Conservation (phyloP, 2,888 invertebrate genomes). For the Cantharis lateralis region DNA sequence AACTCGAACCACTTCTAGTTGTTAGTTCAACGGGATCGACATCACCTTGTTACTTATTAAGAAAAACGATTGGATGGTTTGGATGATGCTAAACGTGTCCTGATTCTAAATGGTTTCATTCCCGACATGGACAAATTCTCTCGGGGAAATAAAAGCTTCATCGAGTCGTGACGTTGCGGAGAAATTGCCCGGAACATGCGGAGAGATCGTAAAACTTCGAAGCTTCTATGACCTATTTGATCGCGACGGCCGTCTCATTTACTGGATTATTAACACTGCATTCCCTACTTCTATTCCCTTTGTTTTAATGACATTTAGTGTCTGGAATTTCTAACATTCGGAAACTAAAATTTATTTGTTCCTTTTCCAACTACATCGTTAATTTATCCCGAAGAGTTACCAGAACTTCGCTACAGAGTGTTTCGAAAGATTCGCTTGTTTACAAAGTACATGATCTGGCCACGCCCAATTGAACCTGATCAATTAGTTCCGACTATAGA, state of each 20-base stretch:
- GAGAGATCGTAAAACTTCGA: conserved; percentile 47
- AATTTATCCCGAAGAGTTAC: background rate
- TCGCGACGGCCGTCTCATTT: conserved; percentile 49
- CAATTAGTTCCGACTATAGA: background rate
- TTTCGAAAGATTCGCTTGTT: background rate
- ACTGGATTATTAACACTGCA: conserved; percentile 50
- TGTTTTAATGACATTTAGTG: conserved; percentile 28
- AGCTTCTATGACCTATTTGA: conserved; percentile 49
- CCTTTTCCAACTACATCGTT: conserved; percentile 5
- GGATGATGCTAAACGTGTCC: conserved; percentile 52
- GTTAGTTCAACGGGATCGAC: conserved; percentile 8
- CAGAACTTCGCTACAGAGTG: background rate
- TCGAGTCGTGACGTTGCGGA: conserved; percentile 47
- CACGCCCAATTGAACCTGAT: background rate
- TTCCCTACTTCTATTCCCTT: conserved; percentile 25
- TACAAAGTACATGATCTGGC: too few relatives aligned
- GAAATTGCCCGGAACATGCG: conserved; percentile 55
- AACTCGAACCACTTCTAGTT: conserved; percentile 1
- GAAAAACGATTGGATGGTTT: conserved; percentile 36
- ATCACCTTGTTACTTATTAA: conserved; percentile 30
- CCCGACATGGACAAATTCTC: conserved; percentile 48
- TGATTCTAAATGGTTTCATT: conserved; percentile 52
- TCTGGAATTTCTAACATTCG: conserved; percentile 23
- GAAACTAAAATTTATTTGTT: conserved; percentile 15
- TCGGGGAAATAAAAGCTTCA: conserved; percentile 55